These are phyloP conservation scores for Epinotia demarniana DNA, from an alignment of 2,888 invertebrate species.

Conservation along the genomic window DNA sequence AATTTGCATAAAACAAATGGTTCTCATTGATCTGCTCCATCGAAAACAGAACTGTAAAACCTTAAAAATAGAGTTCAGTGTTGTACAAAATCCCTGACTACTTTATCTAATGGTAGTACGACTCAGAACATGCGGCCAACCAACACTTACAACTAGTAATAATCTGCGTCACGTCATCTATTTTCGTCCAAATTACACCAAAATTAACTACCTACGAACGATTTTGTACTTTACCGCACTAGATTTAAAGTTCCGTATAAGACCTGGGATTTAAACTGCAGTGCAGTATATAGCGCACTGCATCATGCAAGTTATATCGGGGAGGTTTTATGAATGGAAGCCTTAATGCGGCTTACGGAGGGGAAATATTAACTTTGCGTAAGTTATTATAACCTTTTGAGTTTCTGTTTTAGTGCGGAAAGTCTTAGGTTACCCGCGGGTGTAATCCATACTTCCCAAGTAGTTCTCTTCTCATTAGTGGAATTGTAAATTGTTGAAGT, in stretches of 20 bases:
- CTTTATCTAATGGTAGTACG: conserved; percentile 4
- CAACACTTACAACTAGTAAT: conserved; percentile 8
- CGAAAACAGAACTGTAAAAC: neutral
- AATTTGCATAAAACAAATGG: neutral
- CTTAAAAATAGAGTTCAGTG: neutral
- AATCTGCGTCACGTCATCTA: conserved; percentile 26
- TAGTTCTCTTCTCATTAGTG: no score
- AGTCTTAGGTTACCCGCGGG: neutral
- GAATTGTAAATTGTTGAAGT: no score
- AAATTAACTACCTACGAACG: neutral
- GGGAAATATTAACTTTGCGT: neutral
- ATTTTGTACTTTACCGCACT: neutral
- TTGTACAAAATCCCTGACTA: neutral
- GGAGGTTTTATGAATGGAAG: conserved; percentile 34
- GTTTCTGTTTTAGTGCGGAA: neutral
- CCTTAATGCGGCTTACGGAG: neutral
- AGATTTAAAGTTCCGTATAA: conserved; percentile 11
- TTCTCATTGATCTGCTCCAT: neutral
- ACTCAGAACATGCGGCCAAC: neutral
- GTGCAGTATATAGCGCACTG: conserved; percentile 46
- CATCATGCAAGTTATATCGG: conserved; percentile 42
- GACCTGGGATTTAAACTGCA: conserved; percentile 36
- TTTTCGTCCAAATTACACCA: conserved; percentile 29
- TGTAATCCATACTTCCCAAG: neutral
- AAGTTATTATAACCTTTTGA: conserved; percentile 1